These are phyloP conservation scores for Mastomys coucha DNA, from an alignment of 2,113 vertebrate genomes.

Conservation along the genomic window DNA sequence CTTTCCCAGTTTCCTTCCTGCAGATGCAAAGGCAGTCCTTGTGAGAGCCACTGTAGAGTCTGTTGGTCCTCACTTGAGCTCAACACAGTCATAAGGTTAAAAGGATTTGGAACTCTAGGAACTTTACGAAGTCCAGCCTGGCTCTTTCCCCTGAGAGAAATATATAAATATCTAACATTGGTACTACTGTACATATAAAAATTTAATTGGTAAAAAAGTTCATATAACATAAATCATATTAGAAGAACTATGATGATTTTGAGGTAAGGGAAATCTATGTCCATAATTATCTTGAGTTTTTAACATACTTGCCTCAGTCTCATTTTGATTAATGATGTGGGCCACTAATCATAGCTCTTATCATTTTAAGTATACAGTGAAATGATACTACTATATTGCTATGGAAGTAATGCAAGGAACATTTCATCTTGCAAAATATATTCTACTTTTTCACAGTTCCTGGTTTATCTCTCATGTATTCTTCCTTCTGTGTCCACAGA, in stretches of 20 bases:
- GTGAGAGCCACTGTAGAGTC: background rate
- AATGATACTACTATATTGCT: background rate
- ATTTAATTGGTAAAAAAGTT: background rate
- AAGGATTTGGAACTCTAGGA: background rate
- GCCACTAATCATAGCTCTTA: background rate
- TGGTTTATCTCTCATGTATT: background rate
- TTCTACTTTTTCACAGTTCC: background rate
- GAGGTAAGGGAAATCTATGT: background rate
- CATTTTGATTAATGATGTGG: background rate
- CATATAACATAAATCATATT: background rate
- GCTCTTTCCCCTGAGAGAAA: background rate
- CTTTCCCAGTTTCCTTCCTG: background rate
- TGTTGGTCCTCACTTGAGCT: background rate
- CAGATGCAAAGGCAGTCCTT: background rate
- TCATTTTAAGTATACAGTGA: background rate
- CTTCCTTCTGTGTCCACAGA: background rate
- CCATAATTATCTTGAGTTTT: background rate
- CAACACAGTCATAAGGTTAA: background rate
- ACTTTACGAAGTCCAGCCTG: background rate
- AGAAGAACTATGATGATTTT: background rate
- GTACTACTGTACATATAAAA: background rate
- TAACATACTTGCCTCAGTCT: background rate
- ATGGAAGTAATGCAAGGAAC: background rate
- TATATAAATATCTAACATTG: background rate
- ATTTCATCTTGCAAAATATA: background rate